Conservation (phyloP, 2,797 vertebrate species). For the Cephalopachus bancanus region DNA sequence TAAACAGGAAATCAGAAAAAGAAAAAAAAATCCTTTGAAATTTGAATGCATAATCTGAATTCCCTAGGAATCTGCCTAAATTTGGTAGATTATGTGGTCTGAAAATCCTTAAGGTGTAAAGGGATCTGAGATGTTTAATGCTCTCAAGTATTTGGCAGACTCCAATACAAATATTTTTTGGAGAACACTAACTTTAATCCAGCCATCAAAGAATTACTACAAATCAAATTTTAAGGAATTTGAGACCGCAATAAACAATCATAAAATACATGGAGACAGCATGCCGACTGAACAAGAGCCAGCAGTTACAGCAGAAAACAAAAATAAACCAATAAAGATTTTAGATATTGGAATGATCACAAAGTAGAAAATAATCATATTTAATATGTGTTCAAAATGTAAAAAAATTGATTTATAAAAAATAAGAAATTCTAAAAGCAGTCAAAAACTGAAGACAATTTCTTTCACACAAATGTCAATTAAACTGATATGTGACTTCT, state of each 20-base stretch:
- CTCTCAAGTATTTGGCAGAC: not conserved
- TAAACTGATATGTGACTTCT: not conserved
- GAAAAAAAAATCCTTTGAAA: not conserved
- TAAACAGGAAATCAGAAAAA: not conserved
- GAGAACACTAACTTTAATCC: not conserved
- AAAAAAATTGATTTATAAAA: not conserved
- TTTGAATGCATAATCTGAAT: not conserved
- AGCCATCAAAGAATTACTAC: not conserved
- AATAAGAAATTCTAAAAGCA: not conserved
- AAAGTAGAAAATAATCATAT: not conserved
- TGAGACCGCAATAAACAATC: not conserved
- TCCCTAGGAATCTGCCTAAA: not conserved
- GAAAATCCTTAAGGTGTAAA: constrained; percentile 5
- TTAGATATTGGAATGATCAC: not conserved
- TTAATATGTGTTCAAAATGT: not conserved
- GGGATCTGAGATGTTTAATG: not conserved
- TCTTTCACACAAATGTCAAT: not conserved
- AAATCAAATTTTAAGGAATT: not conserved
- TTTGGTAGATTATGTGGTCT: not conserved
- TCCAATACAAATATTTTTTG: not conserved
- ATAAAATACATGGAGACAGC: not conserved
- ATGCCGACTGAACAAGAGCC: not conserved
- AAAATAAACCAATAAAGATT: not conserved
- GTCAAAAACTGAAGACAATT: not conserved
- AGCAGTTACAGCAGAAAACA: not conserved